Conservation (phyloP, 2,797 vertebrate species). For the Halcyon leucocephala region DNA sequence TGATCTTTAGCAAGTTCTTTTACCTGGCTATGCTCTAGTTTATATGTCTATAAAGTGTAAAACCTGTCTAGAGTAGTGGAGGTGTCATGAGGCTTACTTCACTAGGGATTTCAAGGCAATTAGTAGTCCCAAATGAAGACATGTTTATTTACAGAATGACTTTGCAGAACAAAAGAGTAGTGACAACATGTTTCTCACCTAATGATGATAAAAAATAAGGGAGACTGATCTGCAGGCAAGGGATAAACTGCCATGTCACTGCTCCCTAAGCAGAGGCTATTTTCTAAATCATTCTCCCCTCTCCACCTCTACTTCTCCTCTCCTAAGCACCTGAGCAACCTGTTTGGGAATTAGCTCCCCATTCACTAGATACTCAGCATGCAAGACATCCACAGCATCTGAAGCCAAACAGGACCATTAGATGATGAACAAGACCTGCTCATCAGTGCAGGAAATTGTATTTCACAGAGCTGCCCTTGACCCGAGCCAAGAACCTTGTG, state of each 20-base stretch:
- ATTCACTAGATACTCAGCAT: neutral
- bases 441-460: neutral
- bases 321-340: neutral
- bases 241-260: neutral
- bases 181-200: neutral
- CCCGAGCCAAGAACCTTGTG: constrained; percentile 42
- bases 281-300: neutral
- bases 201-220: neutral
- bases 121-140: neutral
- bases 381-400: neutral
- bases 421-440: neutral
- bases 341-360: neutral
- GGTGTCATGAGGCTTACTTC: neutral
- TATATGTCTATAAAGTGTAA: neutral
- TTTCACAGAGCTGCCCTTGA: constrained; percentile 53
- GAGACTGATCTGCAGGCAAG: neutral
- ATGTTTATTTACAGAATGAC: neutral
- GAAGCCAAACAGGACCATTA: neutral
- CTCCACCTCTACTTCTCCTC: neutral
- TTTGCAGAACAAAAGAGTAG: neutral
- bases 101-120: neutral
- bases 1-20: neutral
- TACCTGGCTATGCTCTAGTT: neutral
- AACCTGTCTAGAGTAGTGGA: neutral
- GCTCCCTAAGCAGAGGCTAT: neutral